A percentile compares a stretch with the other conserved stretches of the same genome.
Evolutionary conservation across 1,140 invertebrate genomes (phyloP).

Genomic region (Bombus pyrosoma): DNA sequence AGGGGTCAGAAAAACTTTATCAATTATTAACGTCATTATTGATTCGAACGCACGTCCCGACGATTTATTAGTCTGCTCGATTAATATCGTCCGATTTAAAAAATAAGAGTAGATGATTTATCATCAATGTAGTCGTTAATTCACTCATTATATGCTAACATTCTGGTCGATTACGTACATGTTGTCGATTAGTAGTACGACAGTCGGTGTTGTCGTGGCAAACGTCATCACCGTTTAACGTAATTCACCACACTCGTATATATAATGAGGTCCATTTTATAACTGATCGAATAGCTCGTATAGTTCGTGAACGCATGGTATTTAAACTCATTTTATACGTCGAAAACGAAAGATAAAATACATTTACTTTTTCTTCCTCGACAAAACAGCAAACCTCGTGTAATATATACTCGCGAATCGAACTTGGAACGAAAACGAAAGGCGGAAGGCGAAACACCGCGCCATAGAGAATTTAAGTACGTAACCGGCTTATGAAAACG

Average conservation of each 20-base stretch:
- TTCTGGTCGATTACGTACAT: slow-evolving; percentile 42
- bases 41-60: neutral
- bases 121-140: slow-evolving; percentile 6
- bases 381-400: neutral
- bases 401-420: neutral
- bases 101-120: neutral
- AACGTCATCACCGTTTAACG: neutral
- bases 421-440: slow-evolving; percentile 14
- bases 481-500: slow-evolving; percentile 31
- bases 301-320: neutral
- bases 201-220: neutral
- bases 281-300: neutral
- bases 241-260: slow-evolving; percentile 4
- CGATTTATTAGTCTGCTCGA: neutral
- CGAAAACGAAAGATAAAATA: neutral
- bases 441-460: slow-evolving; percentile 17
- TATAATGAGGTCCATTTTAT: slow-evolving; percentile 3
- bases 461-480: neutral
- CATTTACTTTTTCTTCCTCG: neutral
- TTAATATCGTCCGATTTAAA: neutral
- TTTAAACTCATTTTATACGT: neutral
- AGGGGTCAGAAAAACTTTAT: neutral
- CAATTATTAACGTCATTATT: neutral
- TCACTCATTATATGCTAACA: slow-evolving; percentile 12
- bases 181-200: neutral